Percentiles rank a stretch among this genome's conserved stretches.
phyloP scores from a whole-genome alignment of 2,113 vertebrate genomes.

The Taxidea taxus region DNA sequence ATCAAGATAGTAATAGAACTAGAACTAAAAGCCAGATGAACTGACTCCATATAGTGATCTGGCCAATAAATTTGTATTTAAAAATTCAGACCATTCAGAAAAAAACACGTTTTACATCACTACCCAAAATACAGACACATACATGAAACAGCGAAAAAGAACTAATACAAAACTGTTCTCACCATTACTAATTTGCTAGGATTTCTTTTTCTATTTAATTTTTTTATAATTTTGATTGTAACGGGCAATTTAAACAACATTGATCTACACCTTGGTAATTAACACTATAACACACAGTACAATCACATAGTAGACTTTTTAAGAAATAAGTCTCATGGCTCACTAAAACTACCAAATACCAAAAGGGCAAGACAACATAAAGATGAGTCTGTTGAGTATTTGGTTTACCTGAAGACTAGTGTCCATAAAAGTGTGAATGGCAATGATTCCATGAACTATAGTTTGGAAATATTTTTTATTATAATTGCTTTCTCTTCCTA shows the following conservation, averaged over 20 bases:
- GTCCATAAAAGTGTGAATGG: neutral
- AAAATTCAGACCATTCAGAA: neutral
- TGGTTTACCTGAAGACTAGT: neutral
- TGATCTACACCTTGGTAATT: neutral
- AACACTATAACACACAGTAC: neutral
- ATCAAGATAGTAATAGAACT: neutral
- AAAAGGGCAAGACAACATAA: neutral
- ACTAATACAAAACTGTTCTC: neutral
- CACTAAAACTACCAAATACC: neutral
- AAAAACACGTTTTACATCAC: neutral
- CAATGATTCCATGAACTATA: neutral
- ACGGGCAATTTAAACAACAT: neutral
- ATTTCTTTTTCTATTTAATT: conserved; percentile 1
- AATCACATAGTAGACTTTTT: neutral
- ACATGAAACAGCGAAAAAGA: neutral
- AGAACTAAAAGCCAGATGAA: neutral
- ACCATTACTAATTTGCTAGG: neutral
- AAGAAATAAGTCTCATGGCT: neutral
- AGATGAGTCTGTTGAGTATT: neutral
- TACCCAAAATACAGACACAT: neutral
- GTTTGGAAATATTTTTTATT: neutral
- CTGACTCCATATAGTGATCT: neutral
- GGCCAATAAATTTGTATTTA: neutral
- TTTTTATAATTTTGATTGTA: neutral
- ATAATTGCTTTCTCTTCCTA: neutral